Percentiles rank a stretch among this genome's conserved stretches.
Conservation (phyloP, 53 echinoderm and acorn worm genomes). For the Holothuria scabra region DNA sequence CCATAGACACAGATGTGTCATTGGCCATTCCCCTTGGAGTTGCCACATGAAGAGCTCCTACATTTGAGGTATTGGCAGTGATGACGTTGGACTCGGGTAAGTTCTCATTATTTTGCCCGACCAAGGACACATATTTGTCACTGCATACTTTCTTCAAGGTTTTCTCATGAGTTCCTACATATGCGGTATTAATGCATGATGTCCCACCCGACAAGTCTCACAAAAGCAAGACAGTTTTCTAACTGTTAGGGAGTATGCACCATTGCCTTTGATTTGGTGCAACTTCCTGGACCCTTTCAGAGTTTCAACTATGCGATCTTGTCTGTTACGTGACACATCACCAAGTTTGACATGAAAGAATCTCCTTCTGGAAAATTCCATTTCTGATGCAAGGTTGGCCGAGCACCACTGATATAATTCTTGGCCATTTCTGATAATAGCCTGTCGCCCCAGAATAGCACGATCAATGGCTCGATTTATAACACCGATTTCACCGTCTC, state of each 20-base stretch:
- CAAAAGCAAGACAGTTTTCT: constrained; percentile 66
- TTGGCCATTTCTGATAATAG: not conserved
- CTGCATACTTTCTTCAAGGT: constrained; percentile 8
- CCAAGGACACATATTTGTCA: too few relatives aligned
- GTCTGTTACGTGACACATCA: constrained; percentile 55
- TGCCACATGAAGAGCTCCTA: too few relatives aligned
- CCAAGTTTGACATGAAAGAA: constrained; percentile 34
- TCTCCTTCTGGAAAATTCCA: constrained; percentile 33
- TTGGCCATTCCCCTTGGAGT: too few relatives aligned
- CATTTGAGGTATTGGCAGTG: too few relatives aligned
- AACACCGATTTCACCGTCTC: not conserved
- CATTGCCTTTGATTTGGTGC: constrained; percentile 44
- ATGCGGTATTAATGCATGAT: constrained; percentile 35
- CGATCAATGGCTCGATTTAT: constrained; percentile 3
- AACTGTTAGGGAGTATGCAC: constrained; percentile 41
- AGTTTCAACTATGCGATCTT: constrained; percentile 48
- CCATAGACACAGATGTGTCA: too few relatives aligned
- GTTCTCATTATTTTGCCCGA: too few relatives aligned
- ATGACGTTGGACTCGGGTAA: too few relatives aligned
- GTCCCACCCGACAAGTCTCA: constrained; percentile 21
- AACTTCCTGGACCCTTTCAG: constrained; percentile 61
- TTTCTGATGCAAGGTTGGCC: not conserved
- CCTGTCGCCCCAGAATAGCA: not conserved
- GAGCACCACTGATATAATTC: constrained; percentile 9
- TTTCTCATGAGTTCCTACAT: constrained; percentile 21